Conservation (phyloP, 2,888 invertebrate genomes). For the Sialis lutaria region DNA sequence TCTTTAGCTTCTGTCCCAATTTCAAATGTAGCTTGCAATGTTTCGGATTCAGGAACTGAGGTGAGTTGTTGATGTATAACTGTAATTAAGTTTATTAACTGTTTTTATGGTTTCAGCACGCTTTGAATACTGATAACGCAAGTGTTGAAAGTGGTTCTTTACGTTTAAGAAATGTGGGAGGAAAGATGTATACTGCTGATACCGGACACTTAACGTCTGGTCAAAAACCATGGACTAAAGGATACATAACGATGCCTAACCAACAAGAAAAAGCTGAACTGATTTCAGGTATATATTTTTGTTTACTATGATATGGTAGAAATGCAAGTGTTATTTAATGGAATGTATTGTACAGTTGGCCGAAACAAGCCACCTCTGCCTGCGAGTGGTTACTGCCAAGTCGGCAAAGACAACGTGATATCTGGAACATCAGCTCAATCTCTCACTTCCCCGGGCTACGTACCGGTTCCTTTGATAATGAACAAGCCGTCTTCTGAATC, state of each 20-base stretch:
- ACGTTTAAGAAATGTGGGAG: constrained; percentile 1
- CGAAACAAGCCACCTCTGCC: neutral
- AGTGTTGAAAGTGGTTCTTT: constrained; percentile 2
- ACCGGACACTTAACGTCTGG: neutral
- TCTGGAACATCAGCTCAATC: neutral
- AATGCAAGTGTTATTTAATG: neutral
- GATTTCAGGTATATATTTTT: constrained; percentile 3
- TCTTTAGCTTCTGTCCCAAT: constrained; percentile 31
- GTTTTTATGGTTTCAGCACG: neutral
- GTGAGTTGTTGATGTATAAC: neutral
- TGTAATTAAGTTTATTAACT: neutral
- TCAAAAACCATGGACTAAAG: constrained; percentile 10
- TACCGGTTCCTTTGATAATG: neutral
- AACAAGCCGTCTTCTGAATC: neutral
- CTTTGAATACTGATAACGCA: neutral
- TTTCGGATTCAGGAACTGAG: constrained; percentile 28
- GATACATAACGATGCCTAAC: constrained; percentile 15
- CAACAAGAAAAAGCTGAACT: constrained; percentile 6
- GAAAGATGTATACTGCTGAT: neutral
- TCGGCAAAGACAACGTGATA: neutral
- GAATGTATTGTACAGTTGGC: neutral
- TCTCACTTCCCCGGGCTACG: neutral
- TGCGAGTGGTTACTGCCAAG: constrained; percentile 3
- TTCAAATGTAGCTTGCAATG: constrained; percentile 14
- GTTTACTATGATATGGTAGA: neutral